Percentiles rank a stretch among this genome's conserved stretches.
Evolutionary conservation across 2,113 vertebrate genomes (phyloP).

Genomic region (Geothlypis trichas): DNA sequence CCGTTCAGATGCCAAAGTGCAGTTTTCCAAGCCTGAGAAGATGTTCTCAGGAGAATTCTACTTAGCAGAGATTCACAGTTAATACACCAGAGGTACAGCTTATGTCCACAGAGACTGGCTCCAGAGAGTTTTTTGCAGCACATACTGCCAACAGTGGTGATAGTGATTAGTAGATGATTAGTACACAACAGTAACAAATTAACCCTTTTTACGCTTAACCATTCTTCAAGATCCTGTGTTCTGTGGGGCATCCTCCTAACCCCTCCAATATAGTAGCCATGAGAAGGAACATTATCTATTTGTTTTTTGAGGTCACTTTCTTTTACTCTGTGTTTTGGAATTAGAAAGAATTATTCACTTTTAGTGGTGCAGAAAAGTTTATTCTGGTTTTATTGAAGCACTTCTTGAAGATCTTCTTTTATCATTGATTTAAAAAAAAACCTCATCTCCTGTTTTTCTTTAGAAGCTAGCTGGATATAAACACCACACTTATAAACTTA

Average conservation of each 20-base stretch:
- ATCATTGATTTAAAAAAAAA: background rate
- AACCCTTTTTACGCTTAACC: background rate
- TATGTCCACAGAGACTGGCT: background rate
- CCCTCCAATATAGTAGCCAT: background rate
- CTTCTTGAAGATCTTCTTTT: background rate
- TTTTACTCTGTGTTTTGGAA: background rate
- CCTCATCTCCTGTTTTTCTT: background rate
- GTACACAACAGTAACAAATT: background rate
- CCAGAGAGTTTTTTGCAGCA: background rate
- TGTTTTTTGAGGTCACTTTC: accelerated
- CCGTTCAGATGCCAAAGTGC: background rate
- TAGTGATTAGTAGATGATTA: background rate
- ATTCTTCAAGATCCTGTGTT: background rate
- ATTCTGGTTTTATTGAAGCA: background rate
- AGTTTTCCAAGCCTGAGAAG: background rate
- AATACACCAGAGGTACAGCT: background rate
- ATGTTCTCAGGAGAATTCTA: background rate
- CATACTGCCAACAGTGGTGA: background rate
- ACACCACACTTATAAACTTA: background rate
- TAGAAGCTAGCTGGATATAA: background rate
- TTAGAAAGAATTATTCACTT: background rate
- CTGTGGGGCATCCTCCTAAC: background rate
- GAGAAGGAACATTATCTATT: background rate
- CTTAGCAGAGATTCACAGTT: background rate
- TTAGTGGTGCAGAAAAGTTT: background rate